phyloP scores from a whole-genome alignment of 2,888 invertebrate species.

The Dryobota labecula region DNA sequence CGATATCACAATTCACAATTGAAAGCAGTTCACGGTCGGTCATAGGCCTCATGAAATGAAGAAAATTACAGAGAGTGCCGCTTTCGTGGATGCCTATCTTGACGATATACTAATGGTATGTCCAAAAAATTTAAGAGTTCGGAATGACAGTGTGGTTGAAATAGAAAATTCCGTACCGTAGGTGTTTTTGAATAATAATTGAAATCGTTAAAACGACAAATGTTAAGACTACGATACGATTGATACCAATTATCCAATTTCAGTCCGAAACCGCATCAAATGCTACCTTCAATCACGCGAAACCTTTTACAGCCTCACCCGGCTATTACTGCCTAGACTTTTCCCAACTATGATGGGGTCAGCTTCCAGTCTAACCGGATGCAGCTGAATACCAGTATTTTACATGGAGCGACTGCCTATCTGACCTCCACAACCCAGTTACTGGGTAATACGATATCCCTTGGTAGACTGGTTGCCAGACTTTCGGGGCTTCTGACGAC shows the following conservation, averaged over 20 bases:
- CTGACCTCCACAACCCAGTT: too few relatives aligned
- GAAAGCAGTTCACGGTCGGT: conserved; percentile 44
- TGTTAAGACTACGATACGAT: neutral
- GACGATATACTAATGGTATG: neutral
- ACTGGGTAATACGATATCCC: too few relatives aligned
- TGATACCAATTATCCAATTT: conserved; percentile 21
- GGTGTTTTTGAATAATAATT: neutral
- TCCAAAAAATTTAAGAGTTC: neutral
- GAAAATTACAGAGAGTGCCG: neutral
- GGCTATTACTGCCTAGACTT: too few relatives aligned
- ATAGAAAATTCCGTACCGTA: neutral
- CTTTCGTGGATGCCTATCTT: neutral
- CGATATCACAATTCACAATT: conserved; percentile 31
- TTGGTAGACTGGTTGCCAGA: too few relatives aligned
- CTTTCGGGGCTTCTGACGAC: too few relatives aligned
- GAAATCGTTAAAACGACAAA: neutral
- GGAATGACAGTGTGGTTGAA: neutral
- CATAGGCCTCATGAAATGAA: conserved; percentile 3
- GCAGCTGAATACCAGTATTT: too few relatives aligned
- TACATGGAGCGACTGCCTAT: too few relatives aligned
- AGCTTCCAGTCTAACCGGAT: too few relatives aligned
- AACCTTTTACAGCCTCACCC: conserved; percentile 18
- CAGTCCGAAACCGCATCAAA: conserved; percentile 12
- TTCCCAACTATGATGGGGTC: too few relatives aligned
- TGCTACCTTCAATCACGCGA: conserved; percentile 7